A percentile compares a stretch with the other conserved stretches of the same genome.
Evolutionary conservation across 2,888 invertebrate species (phyloP).

Genomic region (Parascotia fuliginaria): DNA sequence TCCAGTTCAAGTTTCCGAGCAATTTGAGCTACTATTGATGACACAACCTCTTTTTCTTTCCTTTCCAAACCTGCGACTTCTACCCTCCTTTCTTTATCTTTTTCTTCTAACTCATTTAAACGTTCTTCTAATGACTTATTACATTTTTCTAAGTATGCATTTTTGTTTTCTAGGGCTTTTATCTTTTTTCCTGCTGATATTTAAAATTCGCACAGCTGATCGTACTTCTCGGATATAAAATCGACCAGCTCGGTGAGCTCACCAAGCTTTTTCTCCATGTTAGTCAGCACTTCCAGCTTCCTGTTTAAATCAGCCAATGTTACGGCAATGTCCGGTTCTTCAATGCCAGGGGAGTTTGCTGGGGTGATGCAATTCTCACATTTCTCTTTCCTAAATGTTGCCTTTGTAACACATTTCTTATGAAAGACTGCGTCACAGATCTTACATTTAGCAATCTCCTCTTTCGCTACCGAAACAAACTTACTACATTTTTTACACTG

Average conservation of each 20-base stretch:
- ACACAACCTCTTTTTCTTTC: not conserved
- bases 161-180: slow-evolving; percentile 2
- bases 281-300: too few species aligned
- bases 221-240: slow-evolving; percentile 14
- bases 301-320: too few species aligned
- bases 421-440: slow-evolving; percentile 6
- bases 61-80: slow-evolving; percentile 3
- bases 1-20: slow-evolving; percentile 3
- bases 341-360: too few species aligned
- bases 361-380: too few species aligned
- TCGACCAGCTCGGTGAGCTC: slow-evolving; percentile 8
- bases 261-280: not conserved
- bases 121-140: slow-evolving; percentile 4
- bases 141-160: slow-evolving; percentile 3
- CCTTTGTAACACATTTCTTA: slow-evolving; percentile 4
- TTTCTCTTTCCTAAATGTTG: too few species aligned
- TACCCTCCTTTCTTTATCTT: not conserved
- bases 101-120: not conserved
- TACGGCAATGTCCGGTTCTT: too few species aligned
- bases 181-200: not conserved
- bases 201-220: not conserved
- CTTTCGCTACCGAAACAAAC: not conserved
- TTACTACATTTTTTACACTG: slow-evolving; percentile 7
- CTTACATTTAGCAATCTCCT: slow-evolving; percentile 5
- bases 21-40: not conserved